Conservation (phyloP, 2,797 vertebrate species). For the Spondyliosoma cantharus region DNA sequence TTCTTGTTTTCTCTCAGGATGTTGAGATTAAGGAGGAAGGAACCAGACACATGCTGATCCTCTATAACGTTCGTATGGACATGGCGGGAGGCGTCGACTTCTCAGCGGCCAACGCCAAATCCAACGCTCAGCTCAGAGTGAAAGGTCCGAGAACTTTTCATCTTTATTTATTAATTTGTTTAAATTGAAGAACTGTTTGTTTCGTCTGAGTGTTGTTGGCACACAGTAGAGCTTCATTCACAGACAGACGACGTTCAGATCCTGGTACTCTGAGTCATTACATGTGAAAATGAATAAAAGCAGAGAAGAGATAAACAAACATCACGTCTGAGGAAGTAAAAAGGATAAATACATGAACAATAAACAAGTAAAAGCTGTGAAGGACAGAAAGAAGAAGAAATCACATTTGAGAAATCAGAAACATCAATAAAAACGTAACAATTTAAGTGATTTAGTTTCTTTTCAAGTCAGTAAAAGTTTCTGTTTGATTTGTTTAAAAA, state of each 20-base stretch:
- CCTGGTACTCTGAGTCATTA: background rate
- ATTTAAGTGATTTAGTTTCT: background rate
- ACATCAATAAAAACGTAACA: too few relatives aligned
- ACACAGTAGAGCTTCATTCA: too few relatives aligned
- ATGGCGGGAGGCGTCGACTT: constrained; percentile 96
- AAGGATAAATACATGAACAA: too few relatives aligned
- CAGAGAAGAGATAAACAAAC: too few relatives aligned
- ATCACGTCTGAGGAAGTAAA: too few relatives aligned
- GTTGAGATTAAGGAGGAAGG: constrained; percentile 98
- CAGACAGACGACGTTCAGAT: background rate
- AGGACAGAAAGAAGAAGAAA: too few relatives aligned
- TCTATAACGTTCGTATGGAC: constrained; percentile 92
- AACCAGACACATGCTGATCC: constrained; percentile 90
- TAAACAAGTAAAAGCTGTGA: too few relatives aligned
- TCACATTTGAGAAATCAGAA: too few relatives aligned
- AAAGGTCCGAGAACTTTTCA: constrained; percentile 85
- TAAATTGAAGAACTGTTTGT: too few relatives aligned
- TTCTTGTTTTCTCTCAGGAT: constrained; percentile 81
- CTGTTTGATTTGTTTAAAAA: background rate
- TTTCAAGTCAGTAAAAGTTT: background rate
- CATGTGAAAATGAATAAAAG: too few relatives aligned
- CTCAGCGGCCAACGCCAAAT: constrained; percentile 95
- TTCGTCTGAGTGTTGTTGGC: background rate
- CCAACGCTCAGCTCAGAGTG: constrained; percentile 94
- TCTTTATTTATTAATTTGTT: too few relatives aligned